Percentiles rank a stretch among this genome's conserved stretches.
Evolutionary conservation across 37 sponge, comb jelly and placozoan species (phyloP).

Genomic region (Diacarnus erythraeanus): DNA sequence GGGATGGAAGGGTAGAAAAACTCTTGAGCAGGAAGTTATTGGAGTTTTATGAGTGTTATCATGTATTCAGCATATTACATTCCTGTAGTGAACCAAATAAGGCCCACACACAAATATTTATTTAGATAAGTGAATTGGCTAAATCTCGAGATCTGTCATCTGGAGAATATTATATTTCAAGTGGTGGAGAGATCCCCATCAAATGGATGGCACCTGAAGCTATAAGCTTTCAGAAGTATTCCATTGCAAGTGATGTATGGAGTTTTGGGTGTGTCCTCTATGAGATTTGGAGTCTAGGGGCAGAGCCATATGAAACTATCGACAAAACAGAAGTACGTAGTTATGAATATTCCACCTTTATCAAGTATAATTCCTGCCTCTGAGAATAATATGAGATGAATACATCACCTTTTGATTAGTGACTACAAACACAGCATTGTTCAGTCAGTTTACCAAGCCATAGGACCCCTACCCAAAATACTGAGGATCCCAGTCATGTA

Average conservation of each 20-base stretch:
- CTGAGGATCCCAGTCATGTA: too few species aligned
- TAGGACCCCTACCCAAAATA: too few species aligned
- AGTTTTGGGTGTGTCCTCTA: conserved; percentile 4
- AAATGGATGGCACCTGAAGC: conserved; percentile 36
- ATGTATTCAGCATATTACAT: too few species aligned
- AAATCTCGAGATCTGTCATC: conserved; percentile 18
- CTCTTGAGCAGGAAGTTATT: too few species aligned
- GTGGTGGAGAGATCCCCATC: conserved; percentile 28
- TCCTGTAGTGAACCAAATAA: too few species aligned
- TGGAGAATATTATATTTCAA: conserved; percentile 13
- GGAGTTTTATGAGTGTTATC: too few species aligned
- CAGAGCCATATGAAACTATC: not conserved
- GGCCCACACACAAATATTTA: too few species aligned
- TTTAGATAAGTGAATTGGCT: conserved; percentile 25
- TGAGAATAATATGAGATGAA: not conserved
- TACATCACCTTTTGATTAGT: too few species aligned
- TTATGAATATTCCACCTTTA: not conserved
- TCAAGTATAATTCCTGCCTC: not conserved
- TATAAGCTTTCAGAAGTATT: not conserved
- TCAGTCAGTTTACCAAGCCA: too few species aligned
- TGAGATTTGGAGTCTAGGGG: conserved; percentile 5
- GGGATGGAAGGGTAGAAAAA: too few species aligned
- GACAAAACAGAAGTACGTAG: not conserved
- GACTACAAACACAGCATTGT: too few species aligned
- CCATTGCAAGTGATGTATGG: conserved; percentile 6